These are phyloP conservation scores for Anoura caudifer DNA, from an alignment of 2,113 vertebrate species.

Conservation along the genomic window DNA sequence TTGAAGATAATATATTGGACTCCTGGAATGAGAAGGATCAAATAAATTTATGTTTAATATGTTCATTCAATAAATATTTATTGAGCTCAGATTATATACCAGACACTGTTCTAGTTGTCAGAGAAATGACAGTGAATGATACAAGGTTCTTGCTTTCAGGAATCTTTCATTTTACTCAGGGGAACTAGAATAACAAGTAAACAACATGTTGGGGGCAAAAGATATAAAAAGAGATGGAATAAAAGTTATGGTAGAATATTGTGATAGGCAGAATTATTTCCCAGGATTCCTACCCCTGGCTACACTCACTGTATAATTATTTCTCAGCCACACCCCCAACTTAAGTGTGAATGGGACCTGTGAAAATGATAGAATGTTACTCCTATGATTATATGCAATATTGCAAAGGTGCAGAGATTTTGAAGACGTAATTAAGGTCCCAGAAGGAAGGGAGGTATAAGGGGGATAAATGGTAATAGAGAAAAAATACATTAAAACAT, in stretches of 20 bases:
- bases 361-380: not conserved
- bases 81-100: not conserved
- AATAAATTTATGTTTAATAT: not conserved
- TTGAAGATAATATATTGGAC: not conserved
- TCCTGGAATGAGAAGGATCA: not conserved
- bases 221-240: not conserved
- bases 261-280: not conserved
- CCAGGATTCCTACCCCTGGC: not conserved
- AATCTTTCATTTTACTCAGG: not conserved
- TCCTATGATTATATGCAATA: not conserved
- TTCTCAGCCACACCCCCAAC: fast-evolving
- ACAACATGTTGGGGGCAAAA: not conserved
- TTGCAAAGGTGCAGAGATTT: not conserved
- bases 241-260: not conserved
- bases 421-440: not conserved
- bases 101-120: not conserved
- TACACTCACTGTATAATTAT: not conserved
- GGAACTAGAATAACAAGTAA: not conserved
- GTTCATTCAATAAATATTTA: not conserved
- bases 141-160: not conserved
- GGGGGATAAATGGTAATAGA: too few species aligned
- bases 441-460: not conserved
- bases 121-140: not conserved
- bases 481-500: too few species aligned
- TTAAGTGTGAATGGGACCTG: not conserved